Conservation (phyloP, 2,888 invertebrate genomes). For the Cotesia congregata region DNA sequence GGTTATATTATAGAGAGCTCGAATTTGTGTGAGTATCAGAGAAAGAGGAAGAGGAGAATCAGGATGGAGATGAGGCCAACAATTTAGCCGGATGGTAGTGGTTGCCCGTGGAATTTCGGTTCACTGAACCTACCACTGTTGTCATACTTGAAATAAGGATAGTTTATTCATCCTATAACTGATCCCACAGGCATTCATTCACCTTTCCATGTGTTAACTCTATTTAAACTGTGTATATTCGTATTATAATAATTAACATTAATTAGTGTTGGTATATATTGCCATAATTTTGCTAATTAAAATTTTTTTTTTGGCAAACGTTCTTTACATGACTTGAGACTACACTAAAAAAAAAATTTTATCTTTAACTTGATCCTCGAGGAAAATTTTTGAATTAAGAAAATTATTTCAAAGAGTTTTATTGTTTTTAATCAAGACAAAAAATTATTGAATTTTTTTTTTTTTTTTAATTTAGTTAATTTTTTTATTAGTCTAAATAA, state of each 20-base stretch:
- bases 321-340: too few relatives aligned
- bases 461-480: too few relatives aligned
- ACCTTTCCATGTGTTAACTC: background rate
- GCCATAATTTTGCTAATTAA: too few relatives aligned
- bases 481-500: too few relatives aligned
- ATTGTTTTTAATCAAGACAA: too few relatives aligned
- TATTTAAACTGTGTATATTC: background rate
- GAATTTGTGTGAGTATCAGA: background rate
- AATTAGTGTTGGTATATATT: background rate
- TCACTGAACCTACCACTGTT: conserved; percentile 39
- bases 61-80: conserved; percentile 17
- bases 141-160: conserved; percentile 40
- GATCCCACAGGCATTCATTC: conserved; percentile 21
- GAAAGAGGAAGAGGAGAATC: conserved; percentile 4
- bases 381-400: too few relatives aligned
- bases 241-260: background rate
- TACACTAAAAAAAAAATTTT: too few relatives aligned
- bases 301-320: too few relatives aligned
- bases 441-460: too few relatives aligned
- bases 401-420: too few relatives aligned
- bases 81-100: conserved; percentile 39
- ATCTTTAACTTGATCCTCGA: too few relatives aligned
- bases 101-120: conserved; percentile 43
- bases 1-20: background rate
- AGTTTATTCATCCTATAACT: conserved; percentile 31